Base-by-base conservation (phyloP, 2,888 invertebrate genomes). In the Pollenia labialis region DNA sequence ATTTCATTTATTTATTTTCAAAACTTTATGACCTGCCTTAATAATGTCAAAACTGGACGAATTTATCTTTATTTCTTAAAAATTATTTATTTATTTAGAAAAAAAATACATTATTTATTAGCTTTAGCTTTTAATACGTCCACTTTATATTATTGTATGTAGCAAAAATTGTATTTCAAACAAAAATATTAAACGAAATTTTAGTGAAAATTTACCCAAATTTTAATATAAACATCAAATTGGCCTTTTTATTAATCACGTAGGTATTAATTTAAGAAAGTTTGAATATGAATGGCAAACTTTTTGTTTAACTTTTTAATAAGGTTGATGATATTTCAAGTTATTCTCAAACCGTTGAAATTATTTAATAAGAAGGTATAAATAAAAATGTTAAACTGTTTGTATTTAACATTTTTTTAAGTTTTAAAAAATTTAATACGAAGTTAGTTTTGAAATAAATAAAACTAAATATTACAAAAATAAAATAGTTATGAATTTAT, bases 41-140 rank as follows among this genome's bases (percentile, higher is more conserved):
- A 48, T 48, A 32, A 32, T 23, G 46, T 32, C 32, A 32, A 52
- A 52, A 7, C n/a, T 52, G n/a, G 7, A 52, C n/a, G 52, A n/a
- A 18, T 56, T 14, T n/a, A 40, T 54, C 0, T 56, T 44, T n/a
- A 32, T 42, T 56, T 40, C 16, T 16, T 40, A 52, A 40, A 12
- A 16, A 66, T 16, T 50, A 18, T 32, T 56, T n/a, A 7, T 82
- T n/a, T 40, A 14, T 79, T 42, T 42, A 58, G 7, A 23, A 16
- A 54, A 46, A 44, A 62, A 40, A 1, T 32, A 16, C 14, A 46
- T 44, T 14, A 46, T 69, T 69, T 46, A 60, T 72, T 76, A 76
- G 75, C 69, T 62, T 68, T 80, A 80, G 52, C 54, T 68, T 80
- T 62, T 74, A 68, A 80, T 68, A 80, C 80, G 84, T 85, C 79